Percentiles rank a stretch among this genome's conserved stretches.
Evolutionary conservation across 2,113 vertebrate genomes (phyloP).

Genomic region (Tachysurus fulvidraco): DNA sequence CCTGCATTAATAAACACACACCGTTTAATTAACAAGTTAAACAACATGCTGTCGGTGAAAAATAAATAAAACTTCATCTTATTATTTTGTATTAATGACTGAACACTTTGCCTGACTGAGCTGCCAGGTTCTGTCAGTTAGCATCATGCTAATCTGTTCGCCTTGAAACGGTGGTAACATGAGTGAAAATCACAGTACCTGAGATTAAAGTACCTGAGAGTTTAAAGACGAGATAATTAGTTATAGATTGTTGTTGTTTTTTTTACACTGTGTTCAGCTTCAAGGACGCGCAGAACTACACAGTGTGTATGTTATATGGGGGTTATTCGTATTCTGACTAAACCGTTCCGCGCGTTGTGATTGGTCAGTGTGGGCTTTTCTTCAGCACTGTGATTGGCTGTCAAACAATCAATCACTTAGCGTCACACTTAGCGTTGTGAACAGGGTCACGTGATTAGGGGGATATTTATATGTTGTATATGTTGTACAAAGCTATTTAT

Average conservation of each 20-base stretch:
- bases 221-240: neutral
- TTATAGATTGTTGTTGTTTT: too few species aligned
- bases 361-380: neutral
- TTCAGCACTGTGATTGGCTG: neutral
- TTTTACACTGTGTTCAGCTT: too few species aligned
- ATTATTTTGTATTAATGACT: too few species aligned
- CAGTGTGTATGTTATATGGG: neutral
- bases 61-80: too few species aligned
- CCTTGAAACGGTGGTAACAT: too few species aligned
- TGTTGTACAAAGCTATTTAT: neutral
- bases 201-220: neutral
- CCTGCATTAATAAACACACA: neutral
- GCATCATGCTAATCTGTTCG: conserved; percentile 18
- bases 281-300: neutral
- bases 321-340: neutral
- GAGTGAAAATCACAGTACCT: too few species aligned
- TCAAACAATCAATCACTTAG: neutral
- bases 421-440: neutral
- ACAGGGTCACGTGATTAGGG: neutral
- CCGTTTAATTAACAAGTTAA: too few species aligned
- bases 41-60: neutral
- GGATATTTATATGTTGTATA: neutral
- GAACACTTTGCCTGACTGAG: neutral
- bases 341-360: neutral
- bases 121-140: neutral